Conservation (phyloP, 2,888 invertebrate genomes). For the Congeria kusceri region DNA sequence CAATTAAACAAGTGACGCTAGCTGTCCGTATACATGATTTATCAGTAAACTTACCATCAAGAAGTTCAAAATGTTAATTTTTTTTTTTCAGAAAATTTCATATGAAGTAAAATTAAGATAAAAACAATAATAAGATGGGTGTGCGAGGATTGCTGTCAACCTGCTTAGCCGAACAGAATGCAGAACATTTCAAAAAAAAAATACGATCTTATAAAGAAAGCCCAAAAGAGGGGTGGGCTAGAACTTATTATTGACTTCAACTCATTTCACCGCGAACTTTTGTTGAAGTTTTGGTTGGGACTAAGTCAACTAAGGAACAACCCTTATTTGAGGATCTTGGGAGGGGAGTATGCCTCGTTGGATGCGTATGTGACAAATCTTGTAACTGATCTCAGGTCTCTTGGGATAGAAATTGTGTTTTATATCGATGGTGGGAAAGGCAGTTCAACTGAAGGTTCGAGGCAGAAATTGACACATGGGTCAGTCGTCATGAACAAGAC, state of each 20-base stretch:
- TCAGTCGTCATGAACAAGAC: slow-evolving; percentile 73
- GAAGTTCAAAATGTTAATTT: too few species aligned
- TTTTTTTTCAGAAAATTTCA: too few species aligned
- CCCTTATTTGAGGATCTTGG: slow-evolving; percentile 75
- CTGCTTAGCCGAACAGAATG: slow-evolving; percentile 67
- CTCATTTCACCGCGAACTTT: slow-evolving; percentile 77
- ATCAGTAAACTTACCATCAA: too few species aligned
- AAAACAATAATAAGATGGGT: slow-evolving; percentile 79
- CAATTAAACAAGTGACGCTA: too few species aligned
- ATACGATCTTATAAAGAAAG: slow-evolving; percentile 79
- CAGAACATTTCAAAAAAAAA: slow-evolving; percentile 70
- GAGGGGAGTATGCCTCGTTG: slow-evolving; percentile 80
- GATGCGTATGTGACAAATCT: slow-evolving; percentile 76
- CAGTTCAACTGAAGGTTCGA: slow-evolving; percentile 67
- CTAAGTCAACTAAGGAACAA: slow-evolving; percentile 69
- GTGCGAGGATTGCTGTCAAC: slow-evolving; percentile 75
- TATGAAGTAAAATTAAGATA: too few species aligned
- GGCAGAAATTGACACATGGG: slow-evolving; percentile 82
- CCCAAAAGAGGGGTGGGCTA: slow-evolving; percentile 73
- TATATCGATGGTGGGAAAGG: slow-evolving; percentile 82
- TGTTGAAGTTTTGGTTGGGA: slow-evolving; percentile 74
- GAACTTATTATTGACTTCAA: slow-evolving; percentile 83
- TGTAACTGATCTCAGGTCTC: slow-evolving; percentile 72
- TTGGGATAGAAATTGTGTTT: slow-evolving; percentile 80
- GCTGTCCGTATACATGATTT: too few species aligned